Conservation (phyloP, 2,113 vertebrate genomes). For the Sorex araneus region DNA sequence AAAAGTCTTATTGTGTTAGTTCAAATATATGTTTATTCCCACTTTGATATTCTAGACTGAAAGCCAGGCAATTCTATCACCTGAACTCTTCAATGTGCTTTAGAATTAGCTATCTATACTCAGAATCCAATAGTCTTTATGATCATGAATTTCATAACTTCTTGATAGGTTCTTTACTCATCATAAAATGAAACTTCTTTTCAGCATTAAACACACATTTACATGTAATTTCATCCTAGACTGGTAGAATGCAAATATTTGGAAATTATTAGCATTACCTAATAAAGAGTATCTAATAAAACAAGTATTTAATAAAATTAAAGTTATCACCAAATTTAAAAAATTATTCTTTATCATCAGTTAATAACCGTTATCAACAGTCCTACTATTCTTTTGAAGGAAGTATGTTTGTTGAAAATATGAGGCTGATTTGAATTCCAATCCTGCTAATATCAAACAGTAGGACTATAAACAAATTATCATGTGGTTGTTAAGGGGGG, state of each 20-base stretch:
- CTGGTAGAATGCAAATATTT: conserved; percentile 7
- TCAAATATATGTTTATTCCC: conserved; percentile 29
- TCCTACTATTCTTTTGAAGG: not conserved
- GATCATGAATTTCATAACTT: conserved; percentile 27
- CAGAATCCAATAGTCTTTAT: not conserved
- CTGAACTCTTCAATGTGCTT: conserved; percentile 37
- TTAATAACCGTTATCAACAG: not conserved
- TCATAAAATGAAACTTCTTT: conserved; percentile 6
- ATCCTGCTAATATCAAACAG: not conserved
- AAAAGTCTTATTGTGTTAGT: not conserved
- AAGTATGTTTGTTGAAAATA: not conserved
- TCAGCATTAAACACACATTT: not conserved
- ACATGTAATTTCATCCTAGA: not conserved
- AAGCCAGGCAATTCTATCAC: conserved; percentile 35
- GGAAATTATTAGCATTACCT: not conserved
- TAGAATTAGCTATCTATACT: conserved; percentile 30
- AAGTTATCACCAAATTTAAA: no score
- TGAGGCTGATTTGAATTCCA: not conserved
- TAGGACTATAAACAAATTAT: not conserved
- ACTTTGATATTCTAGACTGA: not conserved
- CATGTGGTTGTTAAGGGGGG: no score
- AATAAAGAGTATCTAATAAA: not conserved
- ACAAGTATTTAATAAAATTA: no score
- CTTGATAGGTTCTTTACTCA: not conserved
- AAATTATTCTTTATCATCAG: not conserved